Evolutionary conservation across 2,888 invertebrate genomes (phyloP).

Genomic region (Drosophila helvetica): DNA sequence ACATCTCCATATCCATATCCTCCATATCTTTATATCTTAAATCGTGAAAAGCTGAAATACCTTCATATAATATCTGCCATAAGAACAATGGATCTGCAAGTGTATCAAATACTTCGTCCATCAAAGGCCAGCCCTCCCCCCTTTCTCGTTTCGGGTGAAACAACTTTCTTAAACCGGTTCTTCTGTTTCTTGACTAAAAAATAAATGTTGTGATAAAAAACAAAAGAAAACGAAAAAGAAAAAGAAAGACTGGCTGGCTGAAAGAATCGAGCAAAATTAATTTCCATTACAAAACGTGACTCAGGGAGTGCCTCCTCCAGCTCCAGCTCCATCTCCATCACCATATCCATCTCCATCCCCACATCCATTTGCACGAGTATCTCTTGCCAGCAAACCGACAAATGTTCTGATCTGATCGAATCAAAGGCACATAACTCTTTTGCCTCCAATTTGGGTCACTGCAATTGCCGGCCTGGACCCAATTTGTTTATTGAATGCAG

Average conservation of each 20-base stretch:
- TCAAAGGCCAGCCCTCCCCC: not conserved
- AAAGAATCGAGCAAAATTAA: not conserved
- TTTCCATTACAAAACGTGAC: conserved; percentile 15
- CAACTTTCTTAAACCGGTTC: conserved; percentile 71
- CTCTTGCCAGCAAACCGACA: not conserved
- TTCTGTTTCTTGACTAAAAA: conserved; percentile 27
- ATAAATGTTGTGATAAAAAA: conserved; percentile 25
- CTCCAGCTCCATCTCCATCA: not conserved
- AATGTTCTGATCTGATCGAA: conserved; percentile 23
- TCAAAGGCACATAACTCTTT: conserved; percentile 34
- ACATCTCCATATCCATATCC: too few species aligned
- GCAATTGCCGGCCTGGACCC: conserved; percentile 54
- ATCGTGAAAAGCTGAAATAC: too few species aligned
- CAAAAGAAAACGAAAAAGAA: conserved; percentile 1
- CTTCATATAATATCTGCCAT: too few species aligned
- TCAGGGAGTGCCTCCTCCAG: conserved; percentile 22
- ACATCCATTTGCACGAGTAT: not conserved
- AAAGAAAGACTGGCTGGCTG: not conserved
- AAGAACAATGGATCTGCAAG: not conserved
- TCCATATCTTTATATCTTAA: too few species aligned
- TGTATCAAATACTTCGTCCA: not conserved
- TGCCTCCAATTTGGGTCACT: conserved; percentile 55
- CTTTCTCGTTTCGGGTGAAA: conserved; percentile 22
- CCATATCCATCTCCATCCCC: not conserved
- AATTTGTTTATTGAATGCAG: conserved; percentile 70